phyloP scores from a whole-genome alignment of 2,888 invertebrate species.

The Aspidapion aeneum region DNA sequence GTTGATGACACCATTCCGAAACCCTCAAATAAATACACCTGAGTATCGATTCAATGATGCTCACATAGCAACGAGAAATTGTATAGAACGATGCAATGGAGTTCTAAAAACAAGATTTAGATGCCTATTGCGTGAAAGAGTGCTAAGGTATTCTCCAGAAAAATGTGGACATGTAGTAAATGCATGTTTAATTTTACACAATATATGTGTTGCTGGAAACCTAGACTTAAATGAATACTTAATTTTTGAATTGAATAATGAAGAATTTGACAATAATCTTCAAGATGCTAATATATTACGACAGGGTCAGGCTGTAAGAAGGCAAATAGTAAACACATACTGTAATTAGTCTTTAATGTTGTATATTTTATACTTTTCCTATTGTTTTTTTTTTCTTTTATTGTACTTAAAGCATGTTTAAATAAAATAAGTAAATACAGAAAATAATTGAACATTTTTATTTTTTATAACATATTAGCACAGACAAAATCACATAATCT shows the following conservation, averaged over 20 bases:
- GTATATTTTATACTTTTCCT: no score
- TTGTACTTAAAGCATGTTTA: no score
- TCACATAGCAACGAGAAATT: conserved; percentile 20
- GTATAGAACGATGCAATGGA: conserved; percentile 22
- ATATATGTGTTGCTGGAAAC: conserved; percentile 1
- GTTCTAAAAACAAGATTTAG: conserved; percentile 22
- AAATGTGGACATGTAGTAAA: background rate
- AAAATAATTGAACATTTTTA: no score
- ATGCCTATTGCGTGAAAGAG: conserved; percentile 15
- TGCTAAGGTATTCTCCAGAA: background rate
- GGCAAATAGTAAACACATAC: background rate
- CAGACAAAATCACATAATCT: no score
- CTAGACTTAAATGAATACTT: background rate
- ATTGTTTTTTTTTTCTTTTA: no score
- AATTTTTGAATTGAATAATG: background rate
- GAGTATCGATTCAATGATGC: conserved; percentile 18
- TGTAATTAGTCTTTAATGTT: no score
- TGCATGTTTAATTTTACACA: conserved; percentile 11
- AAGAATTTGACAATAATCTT: background rate
- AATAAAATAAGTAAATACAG: no score
- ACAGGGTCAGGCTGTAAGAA: background rate
- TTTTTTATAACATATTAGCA: no score
- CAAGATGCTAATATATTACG: background rate
- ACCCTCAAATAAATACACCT: conserved; percentile 14
- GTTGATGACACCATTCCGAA: conserved; percentile 20